A percentile compares a stretch with the other conserved stretches of the same genome.
Conservation (phyloP, 2,888 invertebrate genomes). For the Argyresthia albistria region DNA sequence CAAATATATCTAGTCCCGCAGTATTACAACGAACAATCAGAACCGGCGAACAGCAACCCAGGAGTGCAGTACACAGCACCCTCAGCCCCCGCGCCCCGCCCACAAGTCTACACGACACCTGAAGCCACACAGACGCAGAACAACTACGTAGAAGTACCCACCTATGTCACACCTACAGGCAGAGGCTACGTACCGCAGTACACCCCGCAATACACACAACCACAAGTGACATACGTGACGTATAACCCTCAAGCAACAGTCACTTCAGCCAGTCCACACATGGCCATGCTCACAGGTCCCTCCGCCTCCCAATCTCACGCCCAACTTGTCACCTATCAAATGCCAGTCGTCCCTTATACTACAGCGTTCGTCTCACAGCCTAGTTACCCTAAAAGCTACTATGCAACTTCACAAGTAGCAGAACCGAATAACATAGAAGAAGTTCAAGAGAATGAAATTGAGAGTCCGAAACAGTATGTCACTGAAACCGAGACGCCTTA, state of each 20-base stretch:
- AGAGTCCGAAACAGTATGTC: slow-evolving; percentile 30
- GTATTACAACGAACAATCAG: slow-evolving; percentile 40
- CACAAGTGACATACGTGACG: slow-evolving; percentile 31
- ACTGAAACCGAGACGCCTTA: slow-evolving; percentile 36
- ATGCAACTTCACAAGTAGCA: slow-evolving; percentile 16
- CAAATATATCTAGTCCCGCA: slow-evolving; percentile 61
- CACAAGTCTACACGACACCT: slow-evolving; percentile 26
- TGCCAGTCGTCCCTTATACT: slow-evolving; percentile 40
- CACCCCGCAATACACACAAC: slow-evolving; percentile 16
- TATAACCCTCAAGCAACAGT: slow-evolving; percentile 31
- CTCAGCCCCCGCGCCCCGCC: slow-evolving; percentile 19
- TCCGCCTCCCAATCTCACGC: slow-evolving; percentile 2
- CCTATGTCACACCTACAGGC: slow-evolving; percentile 33
- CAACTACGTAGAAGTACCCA: slow-evolving; percentile 45
- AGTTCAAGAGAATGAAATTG: slow-evolving; percentile 29
- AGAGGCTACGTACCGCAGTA: slow-evolving; percentile 41
- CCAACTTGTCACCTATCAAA: slow-evolving; percentile 33
- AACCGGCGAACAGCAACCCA: slow-evolving; percentile 21
- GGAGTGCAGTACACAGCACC: slow-evolving; percentile 30
- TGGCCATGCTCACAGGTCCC: slow-evolving; percentile 4
- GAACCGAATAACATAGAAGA: slow-evolving; percentile 39
- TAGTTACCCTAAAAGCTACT: slow-evolving; percentile 12
- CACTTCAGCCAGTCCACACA: slow-evolving; percentile 1
- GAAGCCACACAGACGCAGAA: slow-evolving; percentile 36
- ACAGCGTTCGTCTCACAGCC: slow-evolving; percentile 33